Base-by-base conservation (phyloP, 2,888 invertebrate genomes). In the Teleiodes luculella region DNA sequence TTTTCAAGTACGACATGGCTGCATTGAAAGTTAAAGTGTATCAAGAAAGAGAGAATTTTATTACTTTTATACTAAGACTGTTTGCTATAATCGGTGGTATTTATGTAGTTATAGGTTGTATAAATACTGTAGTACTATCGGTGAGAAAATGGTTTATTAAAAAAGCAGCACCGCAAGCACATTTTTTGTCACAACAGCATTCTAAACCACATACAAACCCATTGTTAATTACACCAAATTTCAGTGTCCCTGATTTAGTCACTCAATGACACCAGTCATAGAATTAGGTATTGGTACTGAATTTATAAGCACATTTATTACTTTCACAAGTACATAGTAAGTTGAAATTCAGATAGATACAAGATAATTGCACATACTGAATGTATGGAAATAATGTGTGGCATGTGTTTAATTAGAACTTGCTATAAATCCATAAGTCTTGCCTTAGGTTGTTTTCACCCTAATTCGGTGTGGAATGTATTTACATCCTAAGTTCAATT, bases 1-100 rank as follows among this genome's bases (percentile, higher is more conserved):
- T 96, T 78, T 95, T 98, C 67, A 98, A 98, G 80, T 98, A 98
- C 78, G 98, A 98, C 70, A 94, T 97, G 86, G 95, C 97, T 14
- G 96, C 98, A 0, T 83, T 98, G 43, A 96, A 96, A 87, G 94
- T 98, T 5, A 92, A 92, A 73, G 95, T 97, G 0, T 92, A 91
- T 52, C 95, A 96, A 74, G 94, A 96, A 72, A 91, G 94, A 55
- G 96, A 96, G 64, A 92, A 94, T 60, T 64, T 95, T 31, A 81
- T 94, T 39, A 94, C 96, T 77, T 97, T 99, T 76, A 88, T 95
- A 54, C 93, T 98, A 46, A 93, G 97, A 68, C 86, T 99, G 3
- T 97, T 97, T 86, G 96, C 98, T 1, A 94, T 97, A 41, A 93
- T 98, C 46, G 97, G 98, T 61, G 98, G 98, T 39, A 95, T 99